These are phyloP conservation scores for Pardosa pseudoannulata DNA, from an alignment of 2,888 invertebrate species.

Conservation along the genomic window DNA sequence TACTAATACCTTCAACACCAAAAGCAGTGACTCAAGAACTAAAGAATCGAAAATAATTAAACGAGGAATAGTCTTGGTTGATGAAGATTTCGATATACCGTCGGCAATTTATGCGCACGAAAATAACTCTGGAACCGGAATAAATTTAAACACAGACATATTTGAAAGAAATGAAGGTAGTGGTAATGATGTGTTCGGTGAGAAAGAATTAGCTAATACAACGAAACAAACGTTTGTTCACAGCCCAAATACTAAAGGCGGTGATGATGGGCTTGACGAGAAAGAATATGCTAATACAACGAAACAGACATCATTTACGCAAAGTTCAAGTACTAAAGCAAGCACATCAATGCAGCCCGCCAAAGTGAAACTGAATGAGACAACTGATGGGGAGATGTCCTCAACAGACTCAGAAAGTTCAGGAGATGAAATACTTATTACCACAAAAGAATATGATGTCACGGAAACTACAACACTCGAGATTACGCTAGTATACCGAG, in stretches of 20 bases:
- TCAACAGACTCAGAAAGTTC: constrained; percentile 26
- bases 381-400: background rate
- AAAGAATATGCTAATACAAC: background rate
- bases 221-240: background rate
- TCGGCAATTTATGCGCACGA: background rate
- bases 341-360: background rate
- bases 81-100: constrained; percentile 48
- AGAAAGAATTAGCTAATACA: background rate
- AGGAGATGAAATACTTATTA: background rate
- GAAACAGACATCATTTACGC: background rate
- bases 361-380: background rate
- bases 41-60: background rate
- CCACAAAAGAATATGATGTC: background rate
- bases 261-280: background rate
- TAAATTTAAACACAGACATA: no score
- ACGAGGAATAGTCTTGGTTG: constrained; percentile 54
- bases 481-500: background rate
- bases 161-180: constrained; percentile 18
- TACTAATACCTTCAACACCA: background rate
- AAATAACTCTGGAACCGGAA: background rate
- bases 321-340: background rate
- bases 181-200: background rate
- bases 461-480: background rate
- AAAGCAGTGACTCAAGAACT: background rate
- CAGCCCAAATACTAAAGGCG: no score